These are phyloP conservation scores for Idaea straminata DNA, from an alignment of 2,888 invertebrate species.

Conservation along the genomic window DNA sequence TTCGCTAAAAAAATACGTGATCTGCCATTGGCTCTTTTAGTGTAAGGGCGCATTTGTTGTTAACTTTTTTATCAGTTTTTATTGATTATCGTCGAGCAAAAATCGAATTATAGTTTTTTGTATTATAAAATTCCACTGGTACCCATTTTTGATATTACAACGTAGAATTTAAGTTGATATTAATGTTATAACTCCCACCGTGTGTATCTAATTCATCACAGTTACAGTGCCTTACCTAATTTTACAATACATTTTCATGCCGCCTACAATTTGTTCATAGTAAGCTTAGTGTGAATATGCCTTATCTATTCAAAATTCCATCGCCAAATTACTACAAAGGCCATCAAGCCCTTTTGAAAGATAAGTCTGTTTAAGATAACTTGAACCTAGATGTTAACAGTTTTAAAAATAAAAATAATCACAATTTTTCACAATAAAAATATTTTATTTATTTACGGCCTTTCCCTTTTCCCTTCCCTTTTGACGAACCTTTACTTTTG, in stretches of 20 bases:
- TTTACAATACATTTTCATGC: not conserved
- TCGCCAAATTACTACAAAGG: not conserved
- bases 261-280: not conserved
- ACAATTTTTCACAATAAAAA: slow-evolving; percentile 12
- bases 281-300: not conserved
- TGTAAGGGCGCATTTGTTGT: not conserved
- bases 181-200: not conserved
- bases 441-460: slow-evolving; percentile 40
- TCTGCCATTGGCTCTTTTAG: not conserved
- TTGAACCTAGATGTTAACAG: not conserved
- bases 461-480: slow-evolving; percentile 49
- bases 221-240: not conserved
- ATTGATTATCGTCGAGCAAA: not conserved
- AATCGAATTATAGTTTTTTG: not conserved
- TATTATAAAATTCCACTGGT: not conserved
- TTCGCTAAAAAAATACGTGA: not conserved
- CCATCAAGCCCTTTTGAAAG: not conserved
- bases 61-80: not conserved
- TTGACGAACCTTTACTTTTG: slow-evolving; percentile 31
- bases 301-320: not conserved
- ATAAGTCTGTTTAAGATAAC: not conserved
- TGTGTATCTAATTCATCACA: not conserved
- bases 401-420: slow-evolving; percentile 16
- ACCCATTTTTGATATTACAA: not conserved
- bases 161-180: not conserved